Percentiles rank a stretch among this genome's conserved stretches.
Evolutionary conservation across 2,888 invertebrate species (phyloP).

Genomic region (Lycophotia porphyrea): DNA sequence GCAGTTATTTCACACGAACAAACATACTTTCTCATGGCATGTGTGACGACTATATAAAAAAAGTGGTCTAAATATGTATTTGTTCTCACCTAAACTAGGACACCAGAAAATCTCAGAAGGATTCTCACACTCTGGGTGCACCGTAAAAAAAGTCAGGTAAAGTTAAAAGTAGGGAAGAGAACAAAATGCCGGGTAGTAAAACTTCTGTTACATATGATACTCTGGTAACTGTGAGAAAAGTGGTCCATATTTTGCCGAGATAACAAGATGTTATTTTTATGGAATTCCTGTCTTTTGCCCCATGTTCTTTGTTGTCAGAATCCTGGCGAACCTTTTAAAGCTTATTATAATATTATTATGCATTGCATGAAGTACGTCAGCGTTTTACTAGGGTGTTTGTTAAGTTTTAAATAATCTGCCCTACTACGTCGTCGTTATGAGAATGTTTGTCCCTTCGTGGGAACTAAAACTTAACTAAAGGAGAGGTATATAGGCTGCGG

Average conservation of each 20-base stretch:
- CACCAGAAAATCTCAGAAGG: slow-evolving; percentile 8
- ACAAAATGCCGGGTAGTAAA: neutral
- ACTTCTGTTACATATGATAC: slow-evolving; percentile 11
- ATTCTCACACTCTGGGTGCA: neutral
- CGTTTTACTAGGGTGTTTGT: neutral
- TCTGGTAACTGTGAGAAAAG: slow-evolving; percentile 33
- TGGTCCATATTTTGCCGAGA: slow-evolving; percentile 5
- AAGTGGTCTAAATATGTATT: neutral
- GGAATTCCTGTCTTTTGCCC: neutral
- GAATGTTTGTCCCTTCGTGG: neutral
- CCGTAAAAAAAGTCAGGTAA: slow-evolving; percentile 12
- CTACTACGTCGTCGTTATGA: neutral
- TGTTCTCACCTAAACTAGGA: slow-evolving; percentile 9
- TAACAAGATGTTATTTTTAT: neutral
- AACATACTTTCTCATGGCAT: neutral
- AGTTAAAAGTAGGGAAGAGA: neutral
- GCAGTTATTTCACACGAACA: slow-evolving; percentile 1
- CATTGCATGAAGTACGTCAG: neutral
- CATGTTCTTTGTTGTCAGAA: neutral
- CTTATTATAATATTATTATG: neutral
- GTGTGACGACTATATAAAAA: neutral
- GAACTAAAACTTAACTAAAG: neutral
- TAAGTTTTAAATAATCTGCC: neutral
- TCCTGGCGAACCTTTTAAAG: neutral
- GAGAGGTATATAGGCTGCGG: too few species aligned